Evolutionary conservation across 2,888 invertebrate genomes (phyloP).

Genomic region (Ryuthela nishihirai): DNA sequence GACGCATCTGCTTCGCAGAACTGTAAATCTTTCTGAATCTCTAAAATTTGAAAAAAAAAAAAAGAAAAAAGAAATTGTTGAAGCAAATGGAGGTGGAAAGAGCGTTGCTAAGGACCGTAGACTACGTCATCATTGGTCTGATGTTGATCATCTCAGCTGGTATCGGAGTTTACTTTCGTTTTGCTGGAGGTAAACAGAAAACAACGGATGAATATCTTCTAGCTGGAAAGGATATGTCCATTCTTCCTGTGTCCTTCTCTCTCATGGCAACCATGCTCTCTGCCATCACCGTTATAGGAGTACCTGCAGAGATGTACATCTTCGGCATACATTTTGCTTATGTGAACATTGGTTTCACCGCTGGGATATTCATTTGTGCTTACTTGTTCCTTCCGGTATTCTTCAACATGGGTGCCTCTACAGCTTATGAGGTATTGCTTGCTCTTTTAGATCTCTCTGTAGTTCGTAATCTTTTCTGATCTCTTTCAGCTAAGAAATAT

Average conservation of each 20-base stretch:
- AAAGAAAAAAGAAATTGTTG: no score
- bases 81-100: slow-evolving; percentile 16
- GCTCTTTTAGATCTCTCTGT: background rate
- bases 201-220: slow-evolving; percentile 64
- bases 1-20: no score
- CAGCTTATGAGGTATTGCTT: slow-evolving; percentile 55
- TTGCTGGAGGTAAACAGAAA: slow-evolving; percentile 77
- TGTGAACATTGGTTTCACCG: slow-evolving; percentile 68
- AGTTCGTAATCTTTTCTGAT: no score
- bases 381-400: slow-evolving; percentile 79
- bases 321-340: slow-evolving; percentile 77
- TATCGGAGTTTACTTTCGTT: slow-evolving; percentile 75
- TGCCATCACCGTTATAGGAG: slow-evolving; percentile 79
- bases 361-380: slow-evolving; percentile 73
- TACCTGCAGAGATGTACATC: slow-evolving; percentile 79
- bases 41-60: no score
- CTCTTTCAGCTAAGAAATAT: no score
- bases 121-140: slow-evolving; percentile 30
- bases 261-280: slow-evolving; percentile 92
- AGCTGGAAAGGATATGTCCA: slow-evolving; percentile 74
- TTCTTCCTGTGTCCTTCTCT: slow-evolving; percentile 77
- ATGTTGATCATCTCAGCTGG: slow-evolving; percentile 31
- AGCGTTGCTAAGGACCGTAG: slow-evolving; percentile 12
- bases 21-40: no score
- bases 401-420: slow-evolving; percentile 72